Conservation (phyloP, 2,888 invertebrate species). For the Pycnomerus fuliginosus region DNA sequence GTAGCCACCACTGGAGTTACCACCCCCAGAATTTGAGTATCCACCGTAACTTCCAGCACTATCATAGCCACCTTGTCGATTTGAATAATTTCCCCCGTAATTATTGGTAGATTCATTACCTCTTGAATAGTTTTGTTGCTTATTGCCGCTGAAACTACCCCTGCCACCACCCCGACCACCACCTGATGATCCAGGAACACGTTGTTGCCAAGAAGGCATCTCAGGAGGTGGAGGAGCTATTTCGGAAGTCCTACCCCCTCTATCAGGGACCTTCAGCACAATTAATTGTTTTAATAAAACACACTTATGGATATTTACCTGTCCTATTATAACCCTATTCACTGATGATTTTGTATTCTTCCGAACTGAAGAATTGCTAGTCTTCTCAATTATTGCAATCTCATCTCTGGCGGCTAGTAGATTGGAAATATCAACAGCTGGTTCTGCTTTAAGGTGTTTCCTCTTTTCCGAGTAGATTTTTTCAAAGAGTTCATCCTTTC, state of each 20-base stretch:
- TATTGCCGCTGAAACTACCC: constrained; percentile 6
- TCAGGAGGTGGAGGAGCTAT: constrained; percentile 93
- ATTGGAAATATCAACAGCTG: constrained; percentile 71
- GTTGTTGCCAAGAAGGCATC: constrained; percentile 93
- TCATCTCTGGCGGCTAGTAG: constrained; percentile 83
- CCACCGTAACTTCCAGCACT: constrained; percentile 37
- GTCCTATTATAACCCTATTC: constrained; percentile 87
- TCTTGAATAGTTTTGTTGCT: not conserved
- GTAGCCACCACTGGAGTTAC: constrained; percentile 5
- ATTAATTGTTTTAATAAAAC: not conserved
- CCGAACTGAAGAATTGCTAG: constrained; percentile 81
- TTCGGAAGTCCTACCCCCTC: constrained; percentile 91
- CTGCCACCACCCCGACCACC: constrained; percentile 52
- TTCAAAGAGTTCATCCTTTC: constrained; percentile 70
- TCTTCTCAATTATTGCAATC: constrained; percentile 87
- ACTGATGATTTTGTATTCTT: constrained; percentile 81
- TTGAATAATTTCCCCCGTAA: constrained; percentile 2
- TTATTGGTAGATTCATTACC: constrained; percentile 5
- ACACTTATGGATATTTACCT: constrained; percentile 43
- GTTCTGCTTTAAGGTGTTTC: constrained; percentile 57
- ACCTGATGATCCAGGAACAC: constrained; percentile 54
- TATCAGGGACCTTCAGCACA: constrained; percentile 76
- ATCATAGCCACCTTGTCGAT: constrained; percentile 29
- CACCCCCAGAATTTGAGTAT: constrained; percentile 49
- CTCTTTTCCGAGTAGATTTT: constrained; percentile 59